These are phyloP conservation scores for Rhopalosiphum nymphaeae DNA, from an alignment of 2,888 invertebrate species.

Conservation along the genomic window DNA sequence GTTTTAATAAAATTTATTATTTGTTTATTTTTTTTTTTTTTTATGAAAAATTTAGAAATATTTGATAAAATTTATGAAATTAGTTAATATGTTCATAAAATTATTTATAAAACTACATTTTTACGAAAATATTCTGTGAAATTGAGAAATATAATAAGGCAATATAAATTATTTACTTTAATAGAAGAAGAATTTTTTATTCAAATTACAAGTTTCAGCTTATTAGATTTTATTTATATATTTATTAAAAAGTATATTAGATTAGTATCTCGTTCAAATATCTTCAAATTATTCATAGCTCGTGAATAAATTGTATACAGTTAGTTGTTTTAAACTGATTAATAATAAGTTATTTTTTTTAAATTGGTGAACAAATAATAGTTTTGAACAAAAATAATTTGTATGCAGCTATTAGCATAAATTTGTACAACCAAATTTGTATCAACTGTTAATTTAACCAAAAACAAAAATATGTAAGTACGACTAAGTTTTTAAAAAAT, in stretches of 20 bases:
- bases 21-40: too few relatives aligned
- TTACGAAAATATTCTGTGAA: background rate
- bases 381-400: background rate
- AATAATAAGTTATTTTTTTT: background rate
- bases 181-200: background rate
- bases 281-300: conserved; percentile 12
- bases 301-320: background rate
- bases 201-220: background rate
- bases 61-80: background rate
- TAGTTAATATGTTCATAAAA: background rate
- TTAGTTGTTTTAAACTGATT: background rate
- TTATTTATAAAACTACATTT: background rate
- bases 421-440: background rate
- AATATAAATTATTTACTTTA: background rate
- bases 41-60: background rate
- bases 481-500: background rate
- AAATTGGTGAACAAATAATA: background rate
- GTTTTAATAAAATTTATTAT: background rate
- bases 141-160: background rate
- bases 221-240: background rate
- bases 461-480: background rate
- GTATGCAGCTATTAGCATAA: background rate
- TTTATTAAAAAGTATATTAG: background rate
- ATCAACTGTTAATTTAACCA: background rate
- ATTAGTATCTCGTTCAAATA: background rate